A percentile compares a stretch with the other conserved stretches of the same genome.
phyloP scores from a whole-genome alignment of 2,113 vertebrate genomes.

The Choloepus hoffmanni region DNA sequence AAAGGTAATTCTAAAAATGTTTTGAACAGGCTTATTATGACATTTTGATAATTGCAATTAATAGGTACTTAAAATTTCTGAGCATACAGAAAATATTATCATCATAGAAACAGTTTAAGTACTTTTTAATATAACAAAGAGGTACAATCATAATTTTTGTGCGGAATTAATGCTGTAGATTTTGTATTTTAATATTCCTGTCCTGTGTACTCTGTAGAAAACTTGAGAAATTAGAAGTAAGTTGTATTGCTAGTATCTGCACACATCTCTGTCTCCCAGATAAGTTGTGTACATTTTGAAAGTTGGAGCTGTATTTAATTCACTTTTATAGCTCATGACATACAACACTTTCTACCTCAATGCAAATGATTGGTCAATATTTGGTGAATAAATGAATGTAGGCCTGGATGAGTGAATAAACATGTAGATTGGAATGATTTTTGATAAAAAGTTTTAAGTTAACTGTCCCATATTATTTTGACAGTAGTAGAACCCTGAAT shows the following conservation, averaged over 20 bases:
- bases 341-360: neutral
- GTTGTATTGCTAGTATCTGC: neutral
- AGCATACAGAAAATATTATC: neutral
- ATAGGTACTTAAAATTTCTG: neutral
- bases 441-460: neutral
- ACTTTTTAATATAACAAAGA: neutral
- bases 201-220: neutral
- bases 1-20: neutral
- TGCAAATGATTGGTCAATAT: neutral
- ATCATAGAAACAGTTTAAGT: neutral
- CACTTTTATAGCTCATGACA: neutral
- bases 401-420: neutral
- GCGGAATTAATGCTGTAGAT: neutral
- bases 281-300: neutral
- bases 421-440: neutral
- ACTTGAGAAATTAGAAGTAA: neutral
- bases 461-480: neutral
- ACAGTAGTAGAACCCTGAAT: neutral
- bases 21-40: neutral
- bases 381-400: neutral
- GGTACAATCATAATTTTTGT: neutral
- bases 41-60: neutral
- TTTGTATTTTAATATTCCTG: neutral
- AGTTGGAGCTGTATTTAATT: neutral
- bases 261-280: neutral